Percentiles rank a stretch among this genome's conserved stretches.
These are phyloP conservation scores for Enteromius trimaculatus DNA, from an alignment of 2,797 vertebrate species.

Conservation along the genomic window DNA sequence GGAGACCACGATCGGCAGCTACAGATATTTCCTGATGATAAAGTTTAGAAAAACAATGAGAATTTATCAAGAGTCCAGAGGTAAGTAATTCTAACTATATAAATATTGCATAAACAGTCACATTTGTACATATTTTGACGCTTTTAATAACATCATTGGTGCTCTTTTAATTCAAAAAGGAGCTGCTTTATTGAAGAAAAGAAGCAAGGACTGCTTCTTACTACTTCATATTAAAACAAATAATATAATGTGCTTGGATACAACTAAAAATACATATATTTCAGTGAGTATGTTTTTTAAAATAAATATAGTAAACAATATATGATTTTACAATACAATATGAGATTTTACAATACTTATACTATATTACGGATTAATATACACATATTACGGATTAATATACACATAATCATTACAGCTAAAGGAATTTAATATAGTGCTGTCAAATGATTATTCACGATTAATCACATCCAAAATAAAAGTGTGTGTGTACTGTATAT, in stretches of 20 bases:
- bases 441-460: no score
- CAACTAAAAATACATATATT: constrained; percentile 76
- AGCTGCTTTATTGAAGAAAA: constrained; percentile 77
- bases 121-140: neutral
- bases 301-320: neutral
- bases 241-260: constrained; percentile 84
- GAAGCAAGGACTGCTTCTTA: constrained; percentile 76
- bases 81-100: constrained; percentile 73
- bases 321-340: neutral
- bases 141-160: neutral
- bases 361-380: neutral
- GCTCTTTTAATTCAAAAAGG: constrained; percentile 69
- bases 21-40: constrained; percentile 68
- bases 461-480: no score
- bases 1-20: constrained; percentile 5
- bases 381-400: neutral
- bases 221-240: constrained; percentile 83
- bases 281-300: constrained; percentile 81
- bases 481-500: no score
- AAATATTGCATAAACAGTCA: neutral
- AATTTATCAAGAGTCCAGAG: constrained; percentile 77
- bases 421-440: neutral
- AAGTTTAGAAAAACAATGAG: constrained; percentile 67
- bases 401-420: neutral
- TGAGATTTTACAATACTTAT: neutral